phyloP scores from a whole-genome alignment of 2,797 vertebrate species.

The Molothrus aeneus region DNA sequence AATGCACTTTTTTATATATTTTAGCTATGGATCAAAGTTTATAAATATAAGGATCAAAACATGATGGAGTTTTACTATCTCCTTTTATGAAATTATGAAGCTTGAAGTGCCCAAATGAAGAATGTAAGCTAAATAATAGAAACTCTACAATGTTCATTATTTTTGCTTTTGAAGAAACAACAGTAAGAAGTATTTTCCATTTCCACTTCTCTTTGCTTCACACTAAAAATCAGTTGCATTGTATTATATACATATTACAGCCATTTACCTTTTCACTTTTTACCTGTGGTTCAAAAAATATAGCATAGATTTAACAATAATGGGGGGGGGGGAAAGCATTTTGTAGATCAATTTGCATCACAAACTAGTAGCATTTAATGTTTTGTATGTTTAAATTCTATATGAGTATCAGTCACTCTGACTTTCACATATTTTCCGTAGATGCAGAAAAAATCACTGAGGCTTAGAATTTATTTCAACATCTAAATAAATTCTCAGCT shows the following conservation, averaged over 20 bases:
- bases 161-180: neutral
- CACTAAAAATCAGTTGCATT: neutral
- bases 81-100: constrained; percentile 33
- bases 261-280: neutral
- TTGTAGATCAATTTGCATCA: neutral
- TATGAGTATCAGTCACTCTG: neutral
- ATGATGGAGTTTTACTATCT: neutral
- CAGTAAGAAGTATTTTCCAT: neutral
- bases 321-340: fast-evolving
- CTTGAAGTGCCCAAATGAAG: neutral
- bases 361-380: neutral
- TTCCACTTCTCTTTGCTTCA: neutral
- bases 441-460: constrained; percentile 20
- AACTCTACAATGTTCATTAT: neutral
- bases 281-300: neutral
- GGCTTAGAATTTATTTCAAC: constrained; percentile 64
- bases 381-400: constrained; percentile 15
- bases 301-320: neutral
- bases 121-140: neutral
- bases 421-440: constrained; percentile 7
- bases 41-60: constrained; percentile 27
- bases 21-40: constrained; percentile 11
- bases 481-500: constrained; percentile 55
- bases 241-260: neutral
- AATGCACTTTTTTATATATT: neutral